phyloP scores from a whole-genome alignment of 2,113 vertebrate species.

The Hippoglossus stenolepis region DNA sequence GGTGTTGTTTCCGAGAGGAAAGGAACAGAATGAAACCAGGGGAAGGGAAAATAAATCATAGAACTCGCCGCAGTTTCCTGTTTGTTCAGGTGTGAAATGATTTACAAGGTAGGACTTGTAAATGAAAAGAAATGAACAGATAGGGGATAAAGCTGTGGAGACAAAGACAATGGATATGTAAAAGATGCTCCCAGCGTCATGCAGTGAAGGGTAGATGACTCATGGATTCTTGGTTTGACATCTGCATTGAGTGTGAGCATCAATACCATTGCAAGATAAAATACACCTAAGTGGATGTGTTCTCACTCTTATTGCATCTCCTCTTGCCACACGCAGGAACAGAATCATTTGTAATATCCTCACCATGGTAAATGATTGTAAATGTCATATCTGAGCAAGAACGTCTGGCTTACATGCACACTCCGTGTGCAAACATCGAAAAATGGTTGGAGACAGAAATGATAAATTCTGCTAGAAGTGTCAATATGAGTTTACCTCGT shows the following conservation, averaged over 20 bases:
- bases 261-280: neutral
- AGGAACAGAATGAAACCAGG: constrained; percentile 25
- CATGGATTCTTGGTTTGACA: neutral
- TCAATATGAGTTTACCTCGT: constrained; percentile 65
- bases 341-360: neutral
- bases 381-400: constrained; percentile 22
- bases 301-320: neutral
- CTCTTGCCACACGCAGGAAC: neutral
- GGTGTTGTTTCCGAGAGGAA: constrained; percentile 26
- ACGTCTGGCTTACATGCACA: neutral
- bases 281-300: neutral
- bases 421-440: constrained; percentile 50
- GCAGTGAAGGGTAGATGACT: constrained; percentile 3
- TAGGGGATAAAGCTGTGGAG: constrained; percentile 18
- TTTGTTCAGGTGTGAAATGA: constrained; percentile 37
- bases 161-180: constrained; percentile 3
- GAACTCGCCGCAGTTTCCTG: constrained; percentile 15
- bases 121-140: constrained; percentile 34
- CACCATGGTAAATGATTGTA: constrained; percentile 30
- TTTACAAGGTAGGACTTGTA: constrained; percentile 31
- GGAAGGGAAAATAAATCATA: constrained; percentile 36
- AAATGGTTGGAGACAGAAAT: constrained; percentile 50
- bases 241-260: neutral
- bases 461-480: constrained; percentile 61
- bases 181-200: constrained; percentile 8